A percentile compares a stretch with the other conserved stretches of the same genome.
These are phyloP conservation scores for Cheilosia impressa DNA, from an alignment of 2,888 invertebrate genomes.

Conservation along the genomic window DNA sequence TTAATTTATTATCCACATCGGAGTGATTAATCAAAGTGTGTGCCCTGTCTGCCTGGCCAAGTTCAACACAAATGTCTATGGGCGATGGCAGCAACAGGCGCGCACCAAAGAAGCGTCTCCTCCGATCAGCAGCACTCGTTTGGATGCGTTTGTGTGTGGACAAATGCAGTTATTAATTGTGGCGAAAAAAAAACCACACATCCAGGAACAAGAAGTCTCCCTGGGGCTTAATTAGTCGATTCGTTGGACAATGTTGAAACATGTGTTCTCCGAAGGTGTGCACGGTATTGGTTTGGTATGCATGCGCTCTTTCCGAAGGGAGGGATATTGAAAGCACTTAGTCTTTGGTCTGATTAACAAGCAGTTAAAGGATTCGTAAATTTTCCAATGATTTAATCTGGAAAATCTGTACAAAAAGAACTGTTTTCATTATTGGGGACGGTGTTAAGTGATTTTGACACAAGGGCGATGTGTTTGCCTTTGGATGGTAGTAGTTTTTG, in stretches of 20 bases:
- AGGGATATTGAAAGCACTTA: background rate
- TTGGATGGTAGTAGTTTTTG: no score
- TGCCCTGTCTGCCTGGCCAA: conserved; percentile 48
- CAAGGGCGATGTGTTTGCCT: no score
- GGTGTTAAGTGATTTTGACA: no score
- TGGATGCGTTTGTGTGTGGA: conserved; percentile 57
- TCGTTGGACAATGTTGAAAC: conserved; percentile 56
- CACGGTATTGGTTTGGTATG: background rate
- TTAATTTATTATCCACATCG: conserved; percentile 83
- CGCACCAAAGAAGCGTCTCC: conserved; percentile 9
- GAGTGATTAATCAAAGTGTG: conserved; percentile 81
- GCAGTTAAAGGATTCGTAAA: background rate
- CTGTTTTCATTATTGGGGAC: no score
- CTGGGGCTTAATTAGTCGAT: conserved; percentile 61
- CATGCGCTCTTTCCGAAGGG: background rate
- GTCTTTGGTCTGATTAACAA: background rate
- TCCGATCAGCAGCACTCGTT: conserved; percentile 23
- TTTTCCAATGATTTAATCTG: no score
- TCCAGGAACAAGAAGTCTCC: conserved; percentile 46
- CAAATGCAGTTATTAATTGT: conserved; percentile 74
- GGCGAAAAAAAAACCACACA: conserved; percentile 33
- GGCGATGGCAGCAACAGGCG: conserved; percentile 51
- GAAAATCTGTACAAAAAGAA: no score
- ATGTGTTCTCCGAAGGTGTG: conserved; percentile 22
- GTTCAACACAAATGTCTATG: conserved; percentile 40